Base-by-base conservation (phyloP, 2,888 invertebrate species). In the Neria commutata region DNA sequence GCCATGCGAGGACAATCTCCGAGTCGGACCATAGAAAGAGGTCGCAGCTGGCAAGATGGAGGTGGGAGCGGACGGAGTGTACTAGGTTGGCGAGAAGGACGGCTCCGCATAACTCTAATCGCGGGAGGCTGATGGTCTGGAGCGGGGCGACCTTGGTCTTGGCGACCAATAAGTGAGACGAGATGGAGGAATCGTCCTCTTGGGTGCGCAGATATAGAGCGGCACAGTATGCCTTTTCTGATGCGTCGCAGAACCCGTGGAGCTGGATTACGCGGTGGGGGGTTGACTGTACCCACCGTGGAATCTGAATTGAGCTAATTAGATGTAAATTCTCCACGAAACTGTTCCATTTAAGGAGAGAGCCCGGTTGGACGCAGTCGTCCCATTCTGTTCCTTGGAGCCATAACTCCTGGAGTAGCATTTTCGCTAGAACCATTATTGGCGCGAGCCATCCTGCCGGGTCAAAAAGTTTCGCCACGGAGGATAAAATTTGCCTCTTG, bases 111-210 rank as follows among this genome's bases (percentile, higher is more conserved):
- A 65, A 56, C 17, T 65, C 63, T 17, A 65, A 21, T 29, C 60
- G 50, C 1, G 63, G 63, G 1, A 65, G 19, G 17, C 58, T 58
- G 5, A 65, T 17, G 19, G 62, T 42, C 1, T 61, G 25, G 1
- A 63, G 45, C 2, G 66, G 64, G 2, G 64, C 62, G 4, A 65
- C 60, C 17, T 61, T 67, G 1, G 52, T 56, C 51, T 67, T 65
- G 5, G 65, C 52, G 1, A 50, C 50, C 3, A 62, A 14, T 0
- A 62, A 37, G 24, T 58, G 53, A 1, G 54, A 48, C 5, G 10
- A 11, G 3, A 57, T 42, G 10, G 24, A n/a, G 24, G 21, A 2
- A 2, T 16, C 10, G 1, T 19, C 19, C 3, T 14, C 8, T 8
- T 50, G 14, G 11, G 25, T 29, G 8, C 63, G 46, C 1, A 59